These are phyloP conservation scores for Danaus chrysippus DNA, from an alignment of 2,888 invertebrate genomes.

Conservation along the genomic window DNA sequence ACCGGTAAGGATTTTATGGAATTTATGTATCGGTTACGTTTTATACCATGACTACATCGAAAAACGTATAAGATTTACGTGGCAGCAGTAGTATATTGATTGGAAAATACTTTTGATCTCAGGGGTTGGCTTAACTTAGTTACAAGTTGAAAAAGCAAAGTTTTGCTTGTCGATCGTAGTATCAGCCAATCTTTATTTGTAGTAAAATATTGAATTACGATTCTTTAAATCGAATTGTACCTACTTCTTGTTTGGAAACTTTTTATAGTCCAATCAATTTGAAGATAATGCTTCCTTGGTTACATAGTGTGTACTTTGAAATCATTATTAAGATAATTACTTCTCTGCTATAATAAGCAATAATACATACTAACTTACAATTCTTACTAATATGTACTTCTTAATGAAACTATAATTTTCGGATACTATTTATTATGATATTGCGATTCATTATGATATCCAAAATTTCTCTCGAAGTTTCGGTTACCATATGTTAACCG, in stretches of 20 bases:
- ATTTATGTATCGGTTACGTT: too few relatives aligned
- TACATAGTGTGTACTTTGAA: background rate
- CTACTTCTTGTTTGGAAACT: too few relatives aligned
- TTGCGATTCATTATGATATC: too few relatives aligned
- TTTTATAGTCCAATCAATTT: too few relatives aligned
- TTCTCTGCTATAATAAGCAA: conserved; percentile 6
- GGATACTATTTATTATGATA: too few relatives aligned
- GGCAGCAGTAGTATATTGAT: conserved; percentile 56
- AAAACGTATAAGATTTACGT: conserved; percentile 36
- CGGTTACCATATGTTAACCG: too few relatives aligned
- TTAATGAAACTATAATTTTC: too few relatives aligned
- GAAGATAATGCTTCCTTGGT: too few relatives aligned
- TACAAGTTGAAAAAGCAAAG: conserved; percentile 73
- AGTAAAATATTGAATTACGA: conserved; percentile 20
- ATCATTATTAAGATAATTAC: background rate
- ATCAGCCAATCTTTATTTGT: conserved; percentile 46
- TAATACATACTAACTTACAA: background rate
- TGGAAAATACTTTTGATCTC: conserved; percentile 47
- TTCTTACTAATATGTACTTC: too few relatives aligned
- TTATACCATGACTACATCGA: conserved; percentile 9
- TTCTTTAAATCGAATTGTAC: too few relatives aligned
- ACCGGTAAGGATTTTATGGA: too few relatives aligned
- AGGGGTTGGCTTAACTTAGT: conserved; percentile 65
- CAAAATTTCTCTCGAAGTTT: too few relatives aligned
- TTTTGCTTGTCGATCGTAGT: conserved; percentile 47